These are phyloP conservation scores for Stegodyphus mimosarum DNA, from an alignment of 1,140 invertebrate genomes.

Conservation along the genomic window DNA sequence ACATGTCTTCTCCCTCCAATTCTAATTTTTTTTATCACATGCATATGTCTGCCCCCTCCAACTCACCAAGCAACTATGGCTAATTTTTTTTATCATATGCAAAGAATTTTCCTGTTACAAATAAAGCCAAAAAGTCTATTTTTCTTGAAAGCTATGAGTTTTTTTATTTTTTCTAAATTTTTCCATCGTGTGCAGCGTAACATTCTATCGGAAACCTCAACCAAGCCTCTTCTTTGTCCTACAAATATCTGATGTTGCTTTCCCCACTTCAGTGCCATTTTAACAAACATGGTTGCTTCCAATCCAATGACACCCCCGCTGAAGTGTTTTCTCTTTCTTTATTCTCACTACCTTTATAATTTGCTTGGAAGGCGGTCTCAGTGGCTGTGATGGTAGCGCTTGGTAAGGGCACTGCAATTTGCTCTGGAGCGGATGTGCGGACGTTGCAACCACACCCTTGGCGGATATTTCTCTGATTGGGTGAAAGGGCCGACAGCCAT, in stretches of 20 bases:
- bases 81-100: too few species aligned
- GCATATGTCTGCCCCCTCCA: too few species aligned
- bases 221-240: not conserved
- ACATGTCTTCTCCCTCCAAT: too few species aligned
- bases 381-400: slow-evolving; percentile 50
- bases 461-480: slow-evolving; percentile 55
- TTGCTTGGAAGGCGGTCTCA: slow-evolving; percentile 33
- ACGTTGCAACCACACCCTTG: slow-evolving; percentile 28
- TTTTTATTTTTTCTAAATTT: too few species aligned
- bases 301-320: slow-evolving; percentile 26
- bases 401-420: slow-evolving; percentile 32
- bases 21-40: too few species aligned
- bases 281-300: slow-evolving; percentile 16
- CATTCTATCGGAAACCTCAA: too few species aligned
- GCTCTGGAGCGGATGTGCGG: slow-evolving; percentile 26
- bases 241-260: slow-evolving; percentile 13
- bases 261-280: not conserved
- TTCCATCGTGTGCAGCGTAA: too few species aligned
- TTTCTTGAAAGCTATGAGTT: too few species aligned
- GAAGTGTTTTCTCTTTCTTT: not conserved
- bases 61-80: too few species aligned
- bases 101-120: too few species aligned
- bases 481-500: slow-evolving; percentile 40
- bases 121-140: too few species aligned
- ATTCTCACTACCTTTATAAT: slow-evolving; percentile 29